Evolutionary conservation across 2,113 vertebrate species (phyloP), one percentile per base, ranked within the genome.

Genomic region (Nothobranchius furzeri): DNA sequence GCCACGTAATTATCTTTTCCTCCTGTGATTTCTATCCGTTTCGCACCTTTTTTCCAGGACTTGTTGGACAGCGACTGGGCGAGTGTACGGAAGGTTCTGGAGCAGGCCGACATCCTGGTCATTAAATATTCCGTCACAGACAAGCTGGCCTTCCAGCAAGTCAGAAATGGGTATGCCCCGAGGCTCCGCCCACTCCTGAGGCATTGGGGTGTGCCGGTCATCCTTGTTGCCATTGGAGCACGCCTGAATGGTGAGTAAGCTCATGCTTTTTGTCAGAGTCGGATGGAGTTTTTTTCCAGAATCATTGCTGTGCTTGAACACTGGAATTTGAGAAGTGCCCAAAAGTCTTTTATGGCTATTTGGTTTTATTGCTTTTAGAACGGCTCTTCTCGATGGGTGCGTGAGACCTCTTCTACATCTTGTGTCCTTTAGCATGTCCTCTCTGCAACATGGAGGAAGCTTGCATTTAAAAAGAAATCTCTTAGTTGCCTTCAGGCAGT

Each of bases 51-150:
- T 74, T 73, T 88, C 74, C 84, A 98, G 97, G 96, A 94, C 67
- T 89, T 98, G 87, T 91, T 98, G 93, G 94, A 97, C 92, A 96
- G 94, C 49, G 95, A 98, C 81, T 96, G 95, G 95, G 92, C 96
- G 24, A 95, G 93, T 0, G 96, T 98, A 48, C 91, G 92, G 78
- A 95, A 93, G 64, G 94, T 97, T 37, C 89, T 98, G 30, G 94
- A 95, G 78, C 91, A 94, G 70, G 96, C 96, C 0, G 96, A 99
- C 92, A 95, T 98, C 75, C 89, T 99, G 84, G 94, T 99, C 84
- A 95, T 98, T 79, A 99, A 98, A 86, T 99, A 98, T 77, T 95
- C 95, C 0, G 95, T 98, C 71, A 97, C 95, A 5, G 96, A 98
- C 91, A 98, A 96, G 88, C 79, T 94, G 87, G 94, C 94, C 9